Base-by-base conservation (phyloP, 2,888 invertebrate species). In the Halictus ligatus region DNA sequence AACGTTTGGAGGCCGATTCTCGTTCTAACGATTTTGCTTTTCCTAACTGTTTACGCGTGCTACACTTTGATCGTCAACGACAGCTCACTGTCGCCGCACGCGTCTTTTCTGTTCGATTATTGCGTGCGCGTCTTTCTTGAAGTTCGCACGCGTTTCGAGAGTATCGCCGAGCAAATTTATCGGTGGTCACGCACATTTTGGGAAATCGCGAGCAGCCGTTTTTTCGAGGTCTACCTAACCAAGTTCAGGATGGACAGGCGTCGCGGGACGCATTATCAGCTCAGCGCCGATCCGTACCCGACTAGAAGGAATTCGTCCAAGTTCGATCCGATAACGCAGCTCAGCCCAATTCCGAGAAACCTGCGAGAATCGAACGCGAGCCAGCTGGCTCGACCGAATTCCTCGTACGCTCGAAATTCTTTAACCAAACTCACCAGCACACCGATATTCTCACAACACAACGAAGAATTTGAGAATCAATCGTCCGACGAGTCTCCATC, bases 21-120 rank as follows among this genome's bases (percentile, higher is more conserved):
- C 25, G 86, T 92, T 25, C 83, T 94, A 75, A 91, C 92, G 35
- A 80, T 92, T 29, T 90, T 92, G 6, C 84, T 94, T 73, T 85
- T 92, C 18, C 71, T 94, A 46, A 92, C 94, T 75, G 86, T 93
- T 43, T 94, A 94, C 89, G 90, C 91, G 81, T 94, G 93, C 85
- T 94, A 94, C 83, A 94, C 91, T 58, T 88, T 94, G n/a, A 89
- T 94, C 80, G 88, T 92, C 74, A 93, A 94, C 93, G 94, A 94
- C 83, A 94, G 93, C 80, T 85, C 93, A 77, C 85, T 94, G 75
- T 93, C 94, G 77, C 94, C 93, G 15, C 92, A 93, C 84, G 92
- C 92, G 75, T 91, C 91, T 21, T 64, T 89, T n/a, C 54, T 89
- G 46, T 79, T 92, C 25, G 82, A 89, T 54, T 91, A 91, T 78